These are phyloP conservation scores for Vulpes ferrilata DNA, from an alignment of 2,113 vertebrate genomes.

Conservation along the genomic window DNA sequence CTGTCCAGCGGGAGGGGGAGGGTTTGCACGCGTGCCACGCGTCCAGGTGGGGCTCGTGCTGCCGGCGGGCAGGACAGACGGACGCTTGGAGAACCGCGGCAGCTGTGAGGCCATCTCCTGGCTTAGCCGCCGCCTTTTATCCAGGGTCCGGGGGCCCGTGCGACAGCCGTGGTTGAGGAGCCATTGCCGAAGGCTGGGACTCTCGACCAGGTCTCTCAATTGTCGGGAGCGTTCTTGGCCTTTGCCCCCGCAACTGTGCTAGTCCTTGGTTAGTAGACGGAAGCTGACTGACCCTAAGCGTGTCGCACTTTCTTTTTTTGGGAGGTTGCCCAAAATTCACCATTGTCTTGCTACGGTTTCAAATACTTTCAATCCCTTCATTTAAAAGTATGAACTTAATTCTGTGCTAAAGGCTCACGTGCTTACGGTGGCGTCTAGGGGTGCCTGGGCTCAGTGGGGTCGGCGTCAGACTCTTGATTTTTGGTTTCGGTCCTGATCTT, in stretches of 20 bases:
- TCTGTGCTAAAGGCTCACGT: not conserved
- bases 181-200: not conserved
- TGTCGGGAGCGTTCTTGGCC: not conserved
- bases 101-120: not conserved
- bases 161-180: not conserved
- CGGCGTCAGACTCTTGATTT: not conserved
- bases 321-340: not conserved
- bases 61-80: not conserved
- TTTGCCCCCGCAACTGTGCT: not conserved
- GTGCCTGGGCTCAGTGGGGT: not conserved
- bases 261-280: not conserved
- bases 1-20: not conserved
- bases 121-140: not conserved
- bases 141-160: not conserved
- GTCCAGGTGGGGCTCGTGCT: not conserved
- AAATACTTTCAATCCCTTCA: slow-evolving; percentile 33
- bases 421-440: not conserved
- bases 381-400: slow-evolving; percentile 46
- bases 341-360: not conserved
- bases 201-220: not conserved
- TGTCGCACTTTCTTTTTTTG: not conserved
- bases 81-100: not conserved
- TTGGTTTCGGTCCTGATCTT: not conserved
- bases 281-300: not conserved
- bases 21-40: not conserved